Base-by-base conservation (phyloP, 2,797 vertebrate species). In the Sebastes taczanowskii region DNA sequence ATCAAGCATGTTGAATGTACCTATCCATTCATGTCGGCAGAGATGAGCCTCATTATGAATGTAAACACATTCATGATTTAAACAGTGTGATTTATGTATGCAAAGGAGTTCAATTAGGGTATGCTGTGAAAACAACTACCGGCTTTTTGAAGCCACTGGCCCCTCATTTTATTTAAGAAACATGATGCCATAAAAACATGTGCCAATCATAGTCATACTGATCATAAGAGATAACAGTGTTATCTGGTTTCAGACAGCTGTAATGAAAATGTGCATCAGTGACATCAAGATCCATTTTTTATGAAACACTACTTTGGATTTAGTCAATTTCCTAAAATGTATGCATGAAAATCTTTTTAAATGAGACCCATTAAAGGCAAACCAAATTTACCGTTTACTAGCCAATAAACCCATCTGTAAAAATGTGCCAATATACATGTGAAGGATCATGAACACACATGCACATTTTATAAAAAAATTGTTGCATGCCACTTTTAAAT, bases 401-500 rank as follows among this genome's bases (percentile, higher is more conserved):
- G 52, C 32, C 14, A 77, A 38, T 32, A 60, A 63, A 30, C 18
- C 22, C 61, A 67, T 71, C 16, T 81, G 64, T 84, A 77, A 49
- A 78, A 73, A 68, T 2, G 4, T 63, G 20, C 60, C 22, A 38
- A 4, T 30, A 68, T 22, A 74, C 29, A 66, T 74, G 27, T 75
- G 34, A 76, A 29, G 29, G 38, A 16, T 72, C 60, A 35, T 78
- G 71, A 58, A 42, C 61, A 81, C 77, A 78, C 30, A 38, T 75
- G 80, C 60, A 77, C 67, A 70, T 69, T 55, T 75, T 27, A 14
- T 69, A 67, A n/a, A 32, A 32, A 75, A 75, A 70, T 59, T n/a
- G 77, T 91, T 93, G 94, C 95, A 95, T 95, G 94, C 87, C 84
- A 80, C 74, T 89, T 74, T 71, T 83, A 66, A 92, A 71, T 84